These are phyloP conservation scores for Homalodisca vitripennis DNA, from an alignment of 1,140 invertebrate genomes.

Conservation along the genomic window DNA sequence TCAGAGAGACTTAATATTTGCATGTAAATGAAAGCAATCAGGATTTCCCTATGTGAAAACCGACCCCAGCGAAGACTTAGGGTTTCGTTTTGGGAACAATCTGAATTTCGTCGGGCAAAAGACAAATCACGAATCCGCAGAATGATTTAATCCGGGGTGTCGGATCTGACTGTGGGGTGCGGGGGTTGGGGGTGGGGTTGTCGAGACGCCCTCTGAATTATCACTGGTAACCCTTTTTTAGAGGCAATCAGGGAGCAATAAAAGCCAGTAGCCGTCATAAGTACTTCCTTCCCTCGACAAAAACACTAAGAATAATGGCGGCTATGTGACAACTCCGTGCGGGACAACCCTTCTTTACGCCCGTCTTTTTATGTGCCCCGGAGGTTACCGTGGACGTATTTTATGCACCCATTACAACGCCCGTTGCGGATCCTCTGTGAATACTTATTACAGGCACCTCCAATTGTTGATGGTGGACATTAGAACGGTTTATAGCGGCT, in stretches of 20 bases:
- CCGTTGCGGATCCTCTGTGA: neutral
- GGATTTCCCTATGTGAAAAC: no score
- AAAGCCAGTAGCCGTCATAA: conserved; percentile 35
- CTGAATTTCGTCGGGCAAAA: conserved; percentile 26
- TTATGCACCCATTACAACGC: conserved; percentile 8
- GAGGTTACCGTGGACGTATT: neutral
- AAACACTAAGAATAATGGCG: conserved; percentile 19
- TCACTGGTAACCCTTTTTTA: conserved; percentile 38
- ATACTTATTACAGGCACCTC: no score
- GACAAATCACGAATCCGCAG: conserved; percentile 22
- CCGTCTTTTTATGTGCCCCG: neutral
- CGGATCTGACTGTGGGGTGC: conserved; percentile 14
- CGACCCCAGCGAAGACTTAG: no score
- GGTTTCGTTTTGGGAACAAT: no score
- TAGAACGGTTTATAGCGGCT: neutral
- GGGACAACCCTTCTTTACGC: conserved; percentile 15
- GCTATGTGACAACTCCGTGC: neutral
- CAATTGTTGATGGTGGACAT: no score
- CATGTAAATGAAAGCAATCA: no score
- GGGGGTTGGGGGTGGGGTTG: conserved; percentile 12
- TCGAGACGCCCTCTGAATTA: conserved; percentile 36
- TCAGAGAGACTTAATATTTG: no score
- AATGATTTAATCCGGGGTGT: conserved; percentile 18
- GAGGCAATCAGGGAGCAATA: conserved; percentile 31
- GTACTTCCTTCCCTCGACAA: conserved; percentile 33